Conservation (phyloP, 2,888 invertebrate genomes). For the Sialis fuliginosa region DNA sequence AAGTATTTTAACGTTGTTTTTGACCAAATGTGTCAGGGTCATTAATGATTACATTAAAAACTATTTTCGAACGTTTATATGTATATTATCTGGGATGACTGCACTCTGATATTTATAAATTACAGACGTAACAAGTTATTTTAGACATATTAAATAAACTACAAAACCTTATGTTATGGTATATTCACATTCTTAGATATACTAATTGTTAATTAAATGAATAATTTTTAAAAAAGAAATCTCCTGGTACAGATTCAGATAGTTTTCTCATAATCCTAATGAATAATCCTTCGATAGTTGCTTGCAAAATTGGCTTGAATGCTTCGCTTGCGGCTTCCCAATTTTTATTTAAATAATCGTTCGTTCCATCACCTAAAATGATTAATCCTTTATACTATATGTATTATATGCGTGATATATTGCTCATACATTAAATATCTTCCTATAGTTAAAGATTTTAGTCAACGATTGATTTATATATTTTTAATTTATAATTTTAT, state of each 20-base stretch:
- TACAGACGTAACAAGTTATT: no score
- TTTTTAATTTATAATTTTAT: background rate
- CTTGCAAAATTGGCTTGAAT: constrained; percentile 41
- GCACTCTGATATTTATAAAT: no score
- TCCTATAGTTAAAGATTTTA: background rate
- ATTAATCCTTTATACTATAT: background rate
- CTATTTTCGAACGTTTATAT: no score
- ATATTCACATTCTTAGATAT: no score
- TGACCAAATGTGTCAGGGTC: no score
- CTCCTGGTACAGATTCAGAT: constrained; percentile 47
- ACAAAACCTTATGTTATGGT: no score
- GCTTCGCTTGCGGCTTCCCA: constrained; percentile 50
- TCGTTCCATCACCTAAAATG: constrained; percentile 44
- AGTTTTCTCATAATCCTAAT: constrained; percentile 39
- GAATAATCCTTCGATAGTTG: constrained; percentile 49
- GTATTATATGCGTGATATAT: no score
- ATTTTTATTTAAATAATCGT: constrained; percentile 48
- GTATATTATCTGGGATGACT: no score
- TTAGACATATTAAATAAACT: no score
- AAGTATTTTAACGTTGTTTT: no score
- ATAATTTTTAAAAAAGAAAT: constrained; percentile 28
- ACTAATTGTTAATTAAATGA: no score
- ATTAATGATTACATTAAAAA: no score
- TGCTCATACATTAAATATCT: background rate
- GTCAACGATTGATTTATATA: background rate